Conservation (phyloP, 2,113 vertebrate genomes). For the cattle (Bos taurus) region DNA sequence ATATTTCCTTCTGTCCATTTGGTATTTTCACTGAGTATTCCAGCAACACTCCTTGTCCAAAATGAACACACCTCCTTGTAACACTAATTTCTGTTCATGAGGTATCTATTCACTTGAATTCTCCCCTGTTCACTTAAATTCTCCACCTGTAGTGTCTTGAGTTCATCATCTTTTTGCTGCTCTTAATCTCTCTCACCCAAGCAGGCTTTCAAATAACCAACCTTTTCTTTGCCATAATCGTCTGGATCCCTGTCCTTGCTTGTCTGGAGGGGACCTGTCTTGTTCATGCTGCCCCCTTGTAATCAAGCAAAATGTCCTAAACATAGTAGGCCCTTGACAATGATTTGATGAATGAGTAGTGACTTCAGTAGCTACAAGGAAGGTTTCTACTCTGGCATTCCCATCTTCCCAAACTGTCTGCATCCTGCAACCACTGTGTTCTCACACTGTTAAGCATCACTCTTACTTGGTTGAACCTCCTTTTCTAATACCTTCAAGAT, state of each 20-base stretch:
- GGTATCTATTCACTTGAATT: not conserved
- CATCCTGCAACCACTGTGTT: not conserved
- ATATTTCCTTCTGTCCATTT: not conserved
- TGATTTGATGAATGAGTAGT: not conserved
- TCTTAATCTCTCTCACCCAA: not conserved
- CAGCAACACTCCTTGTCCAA: not conserved
- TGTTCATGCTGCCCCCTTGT: not conserved
- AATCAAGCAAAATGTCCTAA: not conserved
- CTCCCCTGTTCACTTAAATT: not conserved
- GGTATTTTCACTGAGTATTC: not conserved
- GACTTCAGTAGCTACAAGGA: not conserved
- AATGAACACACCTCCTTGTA: not conserved
- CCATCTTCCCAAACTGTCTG: not conserved
- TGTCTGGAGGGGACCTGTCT: not conserved
- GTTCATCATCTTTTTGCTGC: not conserved
- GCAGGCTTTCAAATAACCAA: not conserved
- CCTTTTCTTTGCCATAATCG: not conserved
- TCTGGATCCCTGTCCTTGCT: not conserved
- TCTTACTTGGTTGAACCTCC: not conserved
- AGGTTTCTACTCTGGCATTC: not conserved
- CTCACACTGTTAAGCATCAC: not conserved
- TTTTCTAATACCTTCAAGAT: not conserved
- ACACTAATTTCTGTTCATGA: not conserved
- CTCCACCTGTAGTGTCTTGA: not conserved
- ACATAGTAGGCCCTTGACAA: not conserved